Conservation (phyloP, 2,797 vertebrate species). For the Cyprinella venusta region DNA sequence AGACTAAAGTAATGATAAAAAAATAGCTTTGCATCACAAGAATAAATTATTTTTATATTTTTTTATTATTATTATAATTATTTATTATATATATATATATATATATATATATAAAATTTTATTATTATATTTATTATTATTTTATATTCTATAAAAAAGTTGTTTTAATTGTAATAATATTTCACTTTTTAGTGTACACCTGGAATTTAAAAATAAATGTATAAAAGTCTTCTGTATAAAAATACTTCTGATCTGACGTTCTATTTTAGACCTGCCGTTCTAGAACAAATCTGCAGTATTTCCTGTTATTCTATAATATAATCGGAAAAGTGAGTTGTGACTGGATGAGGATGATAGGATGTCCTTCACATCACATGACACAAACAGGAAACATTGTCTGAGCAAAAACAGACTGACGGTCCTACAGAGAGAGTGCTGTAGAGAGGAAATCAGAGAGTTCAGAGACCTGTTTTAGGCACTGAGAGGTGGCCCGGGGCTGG, state of each 20-base stretch:
- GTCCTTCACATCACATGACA: not conserved
- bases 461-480: slow-evolving; percentile 56
- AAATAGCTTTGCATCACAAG: not conserved
- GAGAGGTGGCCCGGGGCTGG: slow-evolving; percentile 54
- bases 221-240: not conserved
- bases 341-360: not conserved
- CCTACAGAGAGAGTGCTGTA: slow-evolving; percentile 10
- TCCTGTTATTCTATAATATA: not conserved
- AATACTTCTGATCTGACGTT: not conserved
- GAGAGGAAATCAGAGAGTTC: slow-evolving; percentile 26
- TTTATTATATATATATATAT: no score
- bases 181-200: not conserved
- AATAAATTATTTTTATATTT: no score
- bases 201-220: not conserved
- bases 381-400: slow-evolving; percentile 20
- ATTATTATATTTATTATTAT: no score
- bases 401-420: not conserved
- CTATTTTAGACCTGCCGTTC: not conserved
- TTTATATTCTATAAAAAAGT: no score
- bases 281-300: not conserved
- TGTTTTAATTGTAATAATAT: not conserved
- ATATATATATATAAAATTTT: no score
- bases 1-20: not conserved
- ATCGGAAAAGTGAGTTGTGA: not conserved
- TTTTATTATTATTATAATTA: no score